These are phyloP conservation scores for Carollia perspicillata DNA, from an alignment of 2,113 vertebrate species.

Conservation along the genomic window DNA sequence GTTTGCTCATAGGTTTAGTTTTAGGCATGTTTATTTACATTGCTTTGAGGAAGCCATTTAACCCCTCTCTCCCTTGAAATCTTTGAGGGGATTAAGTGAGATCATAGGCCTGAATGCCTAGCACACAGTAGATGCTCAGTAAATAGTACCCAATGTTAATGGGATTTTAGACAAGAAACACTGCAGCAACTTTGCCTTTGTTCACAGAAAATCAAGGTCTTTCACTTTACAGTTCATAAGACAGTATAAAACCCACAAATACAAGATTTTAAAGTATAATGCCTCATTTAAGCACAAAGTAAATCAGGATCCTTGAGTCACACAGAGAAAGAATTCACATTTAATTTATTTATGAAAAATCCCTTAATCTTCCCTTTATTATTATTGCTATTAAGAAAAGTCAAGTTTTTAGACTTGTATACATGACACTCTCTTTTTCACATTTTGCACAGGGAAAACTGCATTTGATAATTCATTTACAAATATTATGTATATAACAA, in stretches of 20 bases:
- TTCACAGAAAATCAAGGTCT: neutral
- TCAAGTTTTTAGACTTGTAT: neutral
- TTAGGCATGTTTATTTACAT: neutral
- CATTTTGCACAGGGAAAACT: neutral
- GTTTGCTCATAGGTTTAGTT: neutral
- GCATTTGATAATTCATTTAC: neutral
- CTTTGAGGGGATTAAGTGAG: neutral
- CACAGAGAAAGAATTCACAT: neutral
- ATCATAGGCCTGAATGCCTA: neutral
- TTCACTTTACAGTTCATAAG: neutral
- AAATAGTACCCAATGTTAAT: neutral
- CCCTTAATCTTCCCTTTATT: neutral
- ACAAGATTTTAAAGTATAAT: neutral
- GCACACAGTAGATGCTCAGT: neutral
- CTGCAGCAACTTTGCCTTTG: neutral
- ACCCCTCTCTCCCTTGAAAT: neutral
- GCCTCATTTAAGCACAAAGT: neutral
- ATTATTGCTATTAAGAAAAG: neutral
- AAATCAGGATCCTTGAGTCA: neutral
- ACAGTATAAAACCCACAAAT: neutral
- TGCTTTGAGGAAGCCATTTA: neutral
- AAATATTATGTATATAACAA: neutral
- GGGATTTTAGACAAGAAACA: neutral
- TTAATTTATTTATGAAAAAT: neutral
- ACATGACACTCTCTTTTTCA: neutral